Base-by-base conservation (phyloP, 1,140 invertebrate species). In the Danaus melanippus region DNA sequence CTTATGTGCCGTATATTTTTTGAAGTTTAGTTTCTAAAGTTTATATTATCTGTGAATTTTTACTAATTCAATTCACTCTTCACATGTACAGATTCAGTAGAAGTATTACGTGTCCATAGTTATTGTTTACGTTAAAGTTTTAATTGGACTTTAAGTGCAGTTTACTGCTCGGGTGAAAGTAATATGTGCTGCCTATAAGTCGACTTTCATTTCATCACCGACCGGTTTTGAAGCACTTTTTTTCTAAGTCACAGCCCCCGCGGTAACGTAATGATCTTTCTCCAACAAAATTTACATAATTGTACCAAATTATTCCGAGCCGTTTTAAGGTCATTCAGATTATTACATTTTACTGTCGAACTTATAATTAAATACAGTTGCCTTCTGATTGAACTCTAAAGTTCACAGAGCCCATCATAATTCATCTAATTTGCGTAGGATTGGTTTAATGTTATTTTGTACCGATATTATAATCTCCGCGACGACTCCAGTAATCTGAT, bases 161-260 rank as follows among this genome's bases (percentile, higher is more conserved):
- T 58, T 69, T 60, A 57, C 61, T 32, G 54, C 50, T 52, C 52
- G 48, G 60, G 77, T 72, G 77, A 78, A 80, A 78, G 75, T 80
- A 69, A 59, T 66, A 60, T 56, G 59, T 71, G 69, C 69, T 75
- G 71, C 61, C 67, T 66, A 69, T 69, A 71, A 60, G 21, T 63
- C 64, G 73, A 78, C 75, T 74, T 80, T 76, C 71, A 66, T 78
- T 76, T 75, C 56, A 69, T 61, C 64, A 70, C 53, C 64, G 70
- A 74, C 74, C 66, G 72, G 74, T 76, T 74, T 32, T 54, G 54
- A 58, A 74, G 65, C 49, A 68, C 62, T 67, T 76, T 74, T 32
- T 79, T 74, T 67, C 60, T 63, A 60, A 44, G 40, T 46, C 56
- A 62, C 58, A 48, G 58, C 56, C 51, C 51, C 42, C 57, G 42